Conservation (phyloP, 2,113 vertebrate genomes). For the Elgaria multicarinata region DNA sequence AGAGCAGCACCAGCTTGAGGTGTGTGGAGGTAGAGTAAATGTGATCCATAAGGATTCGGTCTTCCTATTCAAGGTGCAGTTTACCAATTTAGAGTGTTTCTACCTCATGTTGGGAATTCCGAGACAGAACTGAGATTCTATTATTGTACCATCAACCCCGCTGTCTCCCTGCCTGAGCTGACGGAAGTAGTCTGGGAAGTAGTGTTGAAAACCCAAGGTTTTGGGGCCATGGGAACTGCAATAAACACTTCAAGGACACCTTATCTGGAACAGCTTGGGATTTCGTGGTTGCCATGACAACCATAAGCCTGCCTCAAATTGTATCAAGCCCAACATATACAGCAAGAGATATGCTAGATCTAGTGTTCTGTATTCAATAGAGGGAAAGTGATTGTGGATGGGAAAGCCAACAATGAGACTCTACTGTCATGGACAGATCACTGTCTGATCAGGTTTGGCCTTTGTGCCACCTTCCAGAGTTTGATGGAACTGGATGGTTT, state of each 20-base stretch:
- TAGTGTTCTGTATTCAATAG: not conserved
- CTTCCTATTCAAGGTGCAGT: not conserved
- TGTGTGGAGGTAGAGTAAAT: not conserved
- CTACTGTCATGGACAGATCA: not conserved
- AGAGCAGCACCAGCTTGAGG: not conserved
- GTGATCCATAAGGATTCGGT: not conserved
- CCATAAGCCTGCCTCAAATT: not conserved
- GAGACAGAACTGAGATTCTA: not conserved
- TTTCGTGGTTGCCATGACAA: not conserved
- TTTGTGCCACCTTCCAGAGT: not conserved
- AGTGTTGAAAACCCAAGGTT: not conserved
- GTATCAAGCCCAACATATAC: not conserved
- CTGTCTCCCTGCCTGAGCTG: not conserved
- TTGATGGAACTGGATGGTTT: not conserved
- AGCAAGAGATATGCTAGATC: not conserved
- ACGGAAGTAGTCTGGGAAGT: not conserved
- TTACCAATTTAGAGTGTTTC: not conserved
- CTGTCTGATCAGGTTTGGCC: not conserved
- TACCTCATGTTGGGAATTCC: not conserved
- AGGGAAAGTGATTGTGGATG: not conserved
- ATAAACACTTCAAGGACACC: not conserved
- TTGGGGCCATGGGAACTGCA: not conserved
- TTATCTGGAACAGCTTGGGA: not conserved
- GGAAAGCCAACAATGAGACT: not conserved
- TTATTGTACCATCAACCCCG: not conserved